A percentile compares a stretch with the other conserved stretches of the same genome.
Evolutionary conservation across 1,140 invertebrate species (phyloP).

Genomic region (Diachasmimorpha longicaudata): DNA sequence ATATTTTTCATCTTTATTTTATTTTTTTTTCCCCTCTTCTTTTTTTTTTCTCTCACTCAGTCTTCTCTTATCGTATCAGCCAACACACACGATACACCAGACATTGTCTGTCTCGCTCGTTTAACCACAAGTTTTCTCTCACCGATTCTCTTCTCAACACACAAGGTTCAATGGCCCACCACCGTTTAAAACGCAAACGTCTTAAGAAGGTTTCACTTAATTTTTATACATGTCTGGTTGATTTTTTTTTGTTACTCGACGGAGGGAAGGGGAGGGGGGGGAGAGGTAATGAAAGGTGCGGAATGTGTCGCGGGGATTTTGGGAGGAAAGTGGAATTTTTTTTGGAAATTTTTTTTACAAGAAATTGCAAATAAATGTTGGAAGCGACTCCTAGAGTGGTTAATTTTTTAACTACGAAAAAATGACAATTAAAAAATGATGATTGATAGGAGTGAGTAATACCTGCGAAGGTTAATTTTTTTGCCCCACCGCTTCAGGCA

Average conservation of each 20-base stretch:
- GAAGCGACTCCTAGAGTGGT: too few species aligned
- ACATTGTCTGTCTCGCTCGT: background rate
- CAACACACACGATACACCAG: slow-evolving; percentile 6
- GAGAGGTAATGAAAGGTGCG: background rate
- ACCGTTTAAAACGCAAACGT: background rate
- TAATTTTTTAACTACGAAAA: too few species aligned
- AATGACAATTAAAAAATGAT: too few species aligned
- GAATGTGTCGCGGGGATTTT: background rate
- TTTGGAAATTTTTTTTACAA: too few species aligned
- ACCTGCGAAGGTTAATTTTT: too few species aligned
- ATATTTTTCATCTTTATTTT: slow-evolving; percentile 11
- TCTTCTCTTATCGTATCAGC: slow-evolving; percentile 14
- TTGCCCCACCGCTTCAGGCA: too few species aligned
- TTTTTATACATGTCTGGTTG: background rate
- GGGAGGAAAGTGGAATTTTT: background rate
- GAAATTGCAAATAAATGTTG: too few species aligned
- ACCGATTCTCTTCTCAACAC: background rate
- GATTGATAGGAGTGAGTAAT: too few species aligned
- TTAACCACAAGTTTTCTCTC: slow-evolving; percentile 1
- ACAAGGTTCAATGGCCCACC: slow-evolving; percentile 9
- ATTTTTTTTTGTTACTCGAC: background rate
- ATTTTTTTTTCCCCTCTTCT: background rate
- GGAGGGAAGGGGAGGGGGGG: background rate
- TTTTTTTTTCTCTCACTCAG: background rate
- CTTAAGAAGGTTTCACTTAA: background rate